A percentile compares a stretch with the other conserved stretches of the same genome.
Conservation (phyloP, 2,888 invertebrate species). For the Tigriopus californicus region DNA sequence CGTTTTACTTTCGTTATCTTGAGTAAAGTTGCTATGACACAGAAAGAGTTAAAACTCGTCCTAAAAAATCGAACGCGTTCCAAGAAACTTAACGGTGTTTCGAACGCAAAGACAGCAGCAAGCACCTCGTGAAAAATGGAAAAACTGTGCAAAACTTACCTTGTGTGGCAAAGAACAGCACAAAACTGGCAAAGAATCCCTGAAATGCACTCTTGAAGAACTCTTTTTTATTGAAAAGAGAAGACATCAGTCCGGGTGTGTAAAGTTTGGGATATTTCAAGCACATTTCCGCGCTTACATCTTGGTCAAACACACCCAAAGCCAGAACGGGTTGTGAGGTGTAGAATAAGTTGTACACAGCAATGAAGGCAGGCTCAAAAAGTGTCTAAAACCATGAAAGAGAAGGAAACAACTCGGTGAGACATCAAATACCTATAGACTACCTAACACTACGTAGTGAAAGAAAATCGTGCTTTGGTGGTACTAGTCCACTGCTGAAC, state of each 20-base stretch:
- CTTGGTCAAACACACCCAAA: conserved; percentile 93
- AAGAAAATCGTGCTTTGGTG: too few relatives aligned
- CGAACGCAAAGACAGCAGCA: too few relatives aligned
- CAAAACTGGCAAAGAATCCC: conserved; percentile 85
- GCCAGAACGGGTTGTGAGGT: conserved; percentile 92
- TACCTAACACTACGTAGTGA: not conserved
- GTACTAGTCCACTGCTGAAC: not conserved
- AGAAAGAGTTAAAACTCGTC: too few relatives aligned
- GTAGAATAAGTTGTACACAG: conserved; percentile 96
- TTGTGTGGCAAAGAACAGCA: conserved; percentile 89
- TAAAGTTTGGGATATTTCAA: conserved; percentile 84
- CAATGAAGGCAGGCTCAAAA: conserved; percentile 97
- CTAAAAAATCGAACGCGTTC: too few relatives aligned
- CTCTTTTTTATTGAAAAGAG: conserved; percentile 90
- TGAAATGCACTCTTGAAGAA: conserved; percentile 89
- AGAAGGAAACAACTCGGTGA: not conserved
- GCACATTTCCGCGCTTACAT: conserved; percentile 59
- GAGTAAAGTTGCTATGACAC: too few relatives aligned
- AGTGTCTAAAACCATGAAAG: conserved; percentile 50
- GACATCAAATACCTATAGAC: not conserved
- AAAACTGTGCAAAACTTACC: conserved; percentile 35
- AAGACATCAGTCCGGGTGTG: conserved; percentile 77
- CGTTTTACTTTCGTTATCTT: too few relatives aligned
- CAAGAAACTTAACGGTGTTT: too few relatives aligned
- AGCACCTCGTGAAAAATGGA: too few relatives aligned